These are phyloP conservation scores for Pseudomugil gertrudae DNA, from an alignment of 2,797 vertebrate genomes.

Conservation along the genomic window DNA sequence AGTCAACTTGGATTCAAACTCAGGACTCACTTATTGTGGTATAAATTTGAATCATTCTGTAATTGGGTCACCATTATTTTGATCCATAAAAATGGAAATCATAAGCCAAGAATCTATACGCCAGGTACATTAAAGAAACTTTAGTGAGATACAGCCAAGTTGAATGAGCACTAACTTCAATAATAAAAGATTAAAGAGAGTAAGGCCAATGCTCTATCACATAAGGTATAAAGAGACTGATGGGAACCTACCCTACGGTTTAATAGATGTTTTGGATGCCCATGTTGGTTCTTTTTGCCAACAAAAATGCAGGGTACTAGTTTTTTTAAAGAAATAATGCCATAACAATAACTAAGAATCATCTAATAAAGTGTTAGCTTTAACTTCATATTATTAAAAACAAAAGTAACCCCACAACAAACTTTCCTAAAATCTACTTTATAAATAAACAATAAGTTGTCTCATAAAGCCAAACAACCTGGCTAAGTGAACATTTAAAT, in stretches of 20 bases:
- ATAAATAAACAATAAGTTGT: neutral
- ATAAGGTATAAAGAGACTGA: neutral
- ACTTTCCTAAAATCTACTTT: neutral
- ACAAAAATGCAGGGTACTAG: neutral
- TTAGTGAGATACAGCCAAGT: slow-evolving; percentile 13
- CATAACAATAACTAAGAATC: neutral
- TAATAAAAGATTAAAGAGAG: neutral
- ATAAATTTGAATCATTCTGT: neutral
- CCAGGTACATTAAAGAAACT: neutral
- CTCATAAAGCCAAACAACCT: neutral
- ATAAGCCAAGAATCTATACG: neutral
- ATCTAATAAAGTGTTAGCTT: neutral
- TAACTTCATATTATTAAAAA: neutral
- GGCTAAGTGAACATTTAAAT: neutral
- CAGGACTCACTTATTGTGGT: neutral
- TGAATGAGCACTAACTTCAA: neutral
- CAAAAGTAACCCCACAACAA: neutral
- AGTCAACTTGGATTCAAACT: neutral
- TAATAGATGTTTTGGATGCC: neutral
- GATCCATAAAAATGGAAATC: slow-evolving; percentile 8
- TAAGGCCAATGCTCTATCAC: slow-evolving; percentile 1
- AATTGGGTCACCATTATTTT: neutral
- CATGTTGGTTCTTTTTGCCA: neutral
- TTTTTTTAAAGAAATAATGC: neutral
- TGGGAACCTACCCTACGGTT: neutral